These are phyloP conservation scores for Troilus luridus DNA, from an alignment of 2,888 invertebrate genomes.

Conservation along the genomic window DNA sequence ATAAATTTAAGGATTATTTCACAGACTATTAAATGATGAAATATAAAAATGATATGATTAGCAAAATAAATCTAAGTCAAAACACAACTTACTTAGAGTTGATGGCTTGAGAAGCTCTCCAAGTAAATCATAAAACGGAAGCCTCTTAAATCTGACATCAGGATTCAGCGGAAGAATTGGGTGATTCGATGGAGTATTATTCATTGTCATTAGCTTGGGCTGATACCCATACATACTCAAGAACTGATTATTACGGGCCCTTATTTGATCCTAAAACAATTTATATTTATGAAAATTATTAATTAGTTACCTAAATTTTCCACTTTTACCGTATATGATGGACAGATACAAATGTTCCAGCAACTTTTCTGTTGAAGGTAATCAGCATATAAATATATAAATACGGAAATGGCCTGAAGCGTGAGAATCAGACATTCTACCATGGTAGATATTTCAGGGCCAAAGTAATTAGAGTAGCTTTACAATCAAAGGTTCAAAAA, in stretches of 20 bases:
- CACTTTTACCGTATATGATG: too few relatives aligned
- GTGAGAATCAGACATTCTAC: too few relatives aligned
- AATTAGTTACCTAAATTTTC: too few relatives aligned
- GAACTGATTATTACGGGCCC: slow-evolving; percentile 28
- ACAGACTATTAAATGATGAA: too few relatives aligned
- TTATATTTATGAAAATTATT: neutral
- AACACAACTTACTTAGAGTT: slow-evolving; percentile 74
- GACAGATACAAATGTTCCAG: too few relatives aligned
- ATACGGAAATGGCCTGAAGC: too few relatives aligned
- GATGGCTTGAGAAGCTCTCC: slow-evolving; percentile 92
- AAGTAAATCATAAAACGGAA: slow-evolving; percentile 93
- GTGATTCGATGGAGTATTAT: slow-evolving; percentile 68
- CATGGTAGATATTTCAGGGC: too few relatives aligned
- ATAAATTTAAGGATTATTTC: too few relatives aligned
- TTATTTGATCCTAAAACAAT: slow-evolving; percentile 48
- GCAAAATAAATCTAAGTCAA: neutral
- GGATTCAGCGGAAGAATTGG: slow-evolving; percentile 87
- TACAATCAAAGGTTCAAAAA: too few relatives aligned
- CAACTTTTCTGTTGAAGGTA: too few relatives aligned
- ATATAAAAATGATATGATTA: neutral
- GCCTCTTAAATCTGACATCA: slow-evolving; percentile 90
- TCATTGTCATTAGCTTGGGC: slow-evolving; percentile 65
- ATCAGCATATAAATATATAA: too few relatives aligned
- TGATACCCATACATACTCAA: slow-evolving; percentile 49
- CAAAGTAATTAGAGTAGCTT: too few relatives aligned